Evolutionary conservation across 2,888 invertebrate species (phyloP).

Genomic region (Ectemnius continuus): DNA sequence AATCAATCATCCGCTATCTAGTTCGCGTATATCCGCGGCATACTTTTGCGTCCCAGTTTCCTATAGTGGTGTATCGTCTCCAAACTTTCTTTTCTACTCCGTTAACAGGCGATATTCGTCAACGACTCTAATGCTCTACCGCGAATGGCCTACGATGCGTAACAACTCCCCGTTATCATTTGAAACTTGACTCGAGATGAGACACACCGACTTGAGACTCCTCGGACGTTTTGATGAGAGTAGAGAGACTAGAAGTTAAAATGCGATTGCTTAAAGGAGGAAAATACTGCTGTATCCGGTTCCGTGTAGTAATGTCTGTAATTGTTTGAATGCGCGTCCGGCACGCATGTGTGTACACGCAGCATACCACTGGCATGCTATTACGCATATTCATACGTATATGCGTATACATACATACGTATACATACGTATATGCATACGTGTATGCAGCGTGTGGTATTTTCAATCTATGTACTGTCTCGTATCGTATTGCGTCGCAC

Average conservation of each 20-base stretch:
- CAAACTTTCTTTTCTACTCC: constrained; percentile 22
- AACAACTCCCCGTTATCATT: no score
- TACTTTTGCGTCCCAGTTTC: constrained; percentile 48
- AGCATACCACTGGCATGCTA: constrained; percentile 12
- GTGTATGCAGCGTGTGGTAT: constrained; percentile 6
- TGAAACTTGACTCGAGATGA: no score
- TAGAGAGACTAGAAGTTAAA: constrained; percentile 68
- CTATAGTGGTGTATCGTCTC: constrained; percentile 16
- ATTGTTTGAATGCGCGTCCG: constrained; percentile 15
- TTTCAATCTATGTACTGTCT: no score
- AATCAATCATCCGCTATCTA: no score
- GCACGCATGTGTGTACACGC: constrained; percentile 8
- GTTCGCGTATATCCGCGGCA: constrained; percentile 15
- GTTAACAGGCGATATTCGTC: constrained; percentile 27
- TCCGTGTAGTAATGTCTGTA: constrained; percentile 54
- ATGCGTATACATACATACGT: neutral
- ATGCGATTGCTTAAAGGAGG: constrained; percentile 66
- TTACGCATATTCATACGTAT: neutral
- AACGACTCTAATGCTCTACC: constrained; percentile 22
- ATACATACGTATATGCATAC: constrained; percentile 8
- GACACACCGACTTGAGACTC: constrained; percentile 50
- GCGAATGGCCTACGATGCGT: no score
- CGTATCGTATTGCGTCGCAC: no score
- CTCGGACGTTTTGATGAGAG: constrained; percentile 62
- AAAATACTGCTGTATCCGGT: constrained; percentile 69